Evolutionary conservation across 2,113 vertebrate genomes (phyloP), one percentile per base, ranked within the genome.

Genomic region (Propithecus coquereli): DNA sequence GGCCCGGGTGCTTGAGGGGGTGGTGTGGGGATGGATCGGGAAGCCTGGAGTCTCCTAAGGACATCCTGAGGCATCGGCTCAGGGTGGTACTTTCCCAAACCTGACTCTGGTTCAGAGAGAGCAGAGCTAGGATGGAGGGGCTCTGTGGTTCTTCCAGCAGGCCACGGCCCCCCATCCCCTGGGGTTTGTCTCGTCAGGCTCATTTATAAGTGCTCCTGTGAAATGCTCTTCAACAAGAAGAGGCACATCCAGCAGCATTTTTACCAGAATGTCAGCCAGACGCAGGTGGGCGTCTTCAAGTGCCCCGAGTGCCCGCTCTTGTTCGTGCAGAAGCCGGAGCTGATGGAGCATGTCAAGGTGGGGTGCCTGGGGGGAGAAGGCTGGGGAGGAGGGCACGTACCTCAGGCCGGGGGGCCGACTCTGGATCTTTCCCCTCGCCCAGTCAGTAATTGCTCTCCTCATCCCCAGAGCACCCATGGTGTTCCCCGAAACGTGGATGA

Each of bases 331-430:
- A 99, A 99, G 96, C 99, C 99, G 23, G 98, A 99, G 94, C 97
- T 99, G 88, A 99, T 99, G 99, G 99, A 99, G 65, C 99, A 99
- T 0, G 99, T 99, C 96, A 99, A 99, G 99, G 99, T 99, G 97
- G 92, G 99, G 1, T 2, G 40, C 63, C n/a, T 5, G 8, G 52
- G 57, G 63, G 47, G 30, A 23, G 43, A 70, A 61, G 84, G 80
- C n/a, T 5, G 8, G 27, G 80, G 90, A 40, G 82, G 45, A 11
- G 54, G 90, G 61, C 23, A 1, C 2, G 0, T 1, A 16, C 73
- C 57, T 61, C 27, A 8, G 61, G 70, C 23, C 7, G 3, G 70
- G 79, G 59, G 68, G 63, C 86, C 87, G 85, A 89, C 68, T 63
- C 57, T 95, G 65, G 70, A 43, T 73, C 94, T 81, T 8, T 81